Percentiles rank a stretch among this genome's conserved stretches.
Conservation (phyloP, 2,888 invertebrate species). For the Heliconius cydno region DNA sequence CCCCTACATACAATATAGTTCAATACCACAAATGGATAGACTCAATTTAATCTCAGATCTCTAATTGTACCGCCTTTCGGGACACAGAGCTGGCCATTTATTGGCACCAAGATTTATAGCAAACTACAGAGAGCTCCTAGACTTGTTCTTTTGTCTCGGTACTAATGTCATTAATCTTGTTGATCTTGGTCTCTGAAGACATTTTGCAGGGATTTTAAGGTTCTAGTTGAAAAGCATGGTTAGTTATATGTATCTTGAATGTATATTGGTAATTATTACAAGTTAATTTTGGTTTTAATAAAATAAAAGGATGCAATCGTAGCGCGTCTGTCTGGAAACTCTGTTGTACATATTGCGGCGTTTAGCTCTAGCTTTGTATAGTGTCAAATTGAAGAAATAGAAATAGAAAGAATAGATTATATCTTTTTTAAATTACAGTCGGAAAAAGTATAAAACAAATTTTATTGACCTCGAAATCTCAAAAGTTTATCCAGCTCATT, state of each 20-base stretch:
- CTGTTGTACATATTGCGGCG: not conserved
- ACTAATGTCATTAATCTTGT: constrained; percentile 24
- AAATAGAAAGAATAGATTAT: no score
- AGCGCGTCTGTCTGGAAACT: not conserved
- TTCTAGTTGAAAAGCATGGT: not conserved
- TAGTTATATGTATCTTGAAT: not conserved
- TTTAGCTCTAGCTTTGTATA: not conserved
- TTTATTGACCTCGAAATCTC: no score
- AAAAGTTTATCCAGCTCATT: no score
- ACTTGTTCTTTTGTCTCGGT: constrained; percentile 34
- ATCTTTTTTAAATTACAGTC: no score
- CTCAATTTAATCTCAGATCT: constrained; percentile 78
- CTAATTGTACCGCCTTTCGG: constrained; percentile 78
- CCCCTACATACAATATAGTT: constrained; percentile 53
- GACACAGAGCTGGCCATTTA: constrained; percentile 66
- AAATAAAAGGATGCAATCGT: no score
- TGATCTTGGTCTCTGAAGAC: constrained; percentile 8
- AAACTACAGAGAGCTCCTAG: constrained; percentile 34
- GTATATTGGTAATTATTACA: not conserved
- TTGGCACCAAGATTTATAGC: constrained; percentile 72
- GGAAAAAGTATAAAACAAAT: no score
- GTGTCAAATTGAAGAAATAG: no score
- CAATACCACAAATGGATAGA: constrained; percentile 75
- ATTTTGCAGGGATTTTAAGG: not conserved
- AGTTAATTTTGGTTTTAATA: no score